Percentiles rank a stretch among this genome's conserved stretches.
Evolutionary conservation across 2,113 vertebrate species (phyloP).

Genomic region (Talpa occidentalis): DNA sequence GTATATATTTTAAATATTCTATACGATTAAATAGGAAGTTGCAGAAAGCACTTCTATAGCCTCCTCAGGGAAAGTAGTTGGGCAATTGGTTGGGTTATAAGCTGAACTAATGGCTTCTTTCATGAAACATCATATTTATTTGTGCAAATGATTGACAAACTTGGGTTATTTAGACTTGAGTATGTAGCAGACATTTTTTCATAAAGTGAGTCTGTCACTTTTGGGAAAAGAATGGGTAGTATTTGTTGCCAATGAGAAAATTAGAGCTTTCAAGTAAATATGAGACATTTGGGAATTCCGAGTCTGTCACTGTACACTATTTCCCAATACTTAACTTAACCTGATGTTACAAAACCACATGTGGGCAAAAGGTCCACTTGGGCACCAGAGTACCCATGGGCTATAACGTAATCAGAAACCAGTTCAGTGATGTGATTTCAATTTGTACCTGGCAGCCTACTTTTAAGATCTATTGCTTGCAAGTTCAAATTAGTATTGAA

Average conservation of each 20-base stretch:
- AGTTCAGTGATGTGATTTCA: not conserved
- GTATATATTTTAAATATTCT: not conserved
- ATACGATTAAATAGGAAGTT: not conserved
- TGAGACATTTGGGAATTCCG: not conserved
- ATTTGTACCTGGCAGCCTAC: not conserved
- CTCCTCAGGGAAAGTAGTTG: not conserved
- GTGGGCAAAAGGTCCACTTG: not conserved
- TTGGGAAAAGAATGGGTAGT: too few species aligned
- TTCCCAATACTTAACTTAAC: slow-evolving; percentile 1
- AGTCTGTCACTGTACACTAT: not conserved
- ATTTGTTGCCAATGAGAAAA: too few species aligned
- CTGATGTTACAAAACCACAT: not conserved
- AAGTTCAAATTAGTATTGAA: not conserved
- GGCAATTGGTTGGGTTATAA: not conserved
- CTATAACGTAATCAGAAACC: not conserved
- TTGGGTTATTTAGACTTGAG: not conserved
- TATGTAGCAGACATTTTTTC: not conserved
- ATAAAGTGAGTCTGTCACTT: not conserved
- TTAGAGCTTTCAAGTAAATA: slow-evolving; percentile 26
- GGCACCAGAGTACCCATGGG: not conserved
- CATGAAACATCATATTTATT: not conserved
- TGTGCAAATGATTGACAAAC: not conserved
- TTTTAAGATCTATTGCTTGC: not conserved
- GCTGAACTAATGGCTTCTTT: not conserved
- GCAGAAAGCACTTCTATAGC: not conserved